Conservation (phyloP, 2,888 invertebrate species). For the Baccha elongata region DNA sequence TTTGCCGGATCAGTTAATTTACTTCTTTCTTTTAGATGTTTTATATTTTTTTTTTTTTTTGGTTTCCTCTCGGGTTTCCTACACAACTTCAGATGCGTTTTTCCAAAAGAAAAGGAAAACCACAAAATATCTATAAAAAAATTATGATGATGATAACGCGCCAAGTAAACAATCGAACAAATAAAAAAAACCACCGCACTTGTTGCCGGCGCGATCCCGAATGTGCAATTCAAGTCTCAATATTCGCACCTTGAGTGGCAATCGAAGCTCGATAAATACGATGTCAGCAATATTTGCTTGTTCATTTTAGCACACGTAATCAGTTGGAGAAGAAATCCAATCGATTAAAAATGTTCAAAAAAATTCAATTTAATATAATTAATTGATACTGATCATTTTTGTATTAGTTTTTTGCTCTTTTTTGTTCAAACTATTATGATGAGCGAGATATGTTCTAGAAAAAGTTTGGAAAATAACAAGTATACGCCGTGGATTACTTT, state of each 20-base stretch:
- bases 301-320: constrained; percentile 37
- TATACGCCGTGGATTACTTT: constrained; percentile 61
- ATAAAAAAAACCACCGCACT: constrained; percentile 55
- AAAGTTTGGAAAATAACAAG: constrained; percentile 37
- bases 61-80: neutral
- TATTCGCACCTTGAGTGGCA: constrained; percentile 69
- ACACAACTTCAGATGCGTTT: constrained; percentile 16
- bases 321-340: constrained; percentile 54
- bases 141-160: constrained; percentile 23
- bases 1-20: constrained; percentile 14
- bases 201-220: constrained; percentile 65
- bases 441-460: too few species aligned
- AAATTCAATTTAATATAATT: constrained; percentile 1
- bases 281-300: constrained; percentile 26
- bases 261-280: constrained; percentile 57
- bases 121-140: neutral
- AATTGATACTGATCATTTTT: constrained; percentile 11
- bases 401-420: constrained; percentile 1
- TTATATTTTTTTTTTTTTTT: neutral
- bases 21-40: constrained; percentile 13
- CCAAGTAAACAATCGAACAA: constrained; percentile 45
- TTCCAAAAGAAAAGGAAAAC: constrained; percentile 30
- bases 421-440: neutral
- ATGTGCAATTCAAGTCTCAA: constrained; percentile 68
- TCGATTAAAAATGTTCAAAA: constrained; percentile 44